Evolutionary conservation across 2,888 invertebrate genomes (phyloP).

Genomic region (Alsophila aescularia): DNA sequence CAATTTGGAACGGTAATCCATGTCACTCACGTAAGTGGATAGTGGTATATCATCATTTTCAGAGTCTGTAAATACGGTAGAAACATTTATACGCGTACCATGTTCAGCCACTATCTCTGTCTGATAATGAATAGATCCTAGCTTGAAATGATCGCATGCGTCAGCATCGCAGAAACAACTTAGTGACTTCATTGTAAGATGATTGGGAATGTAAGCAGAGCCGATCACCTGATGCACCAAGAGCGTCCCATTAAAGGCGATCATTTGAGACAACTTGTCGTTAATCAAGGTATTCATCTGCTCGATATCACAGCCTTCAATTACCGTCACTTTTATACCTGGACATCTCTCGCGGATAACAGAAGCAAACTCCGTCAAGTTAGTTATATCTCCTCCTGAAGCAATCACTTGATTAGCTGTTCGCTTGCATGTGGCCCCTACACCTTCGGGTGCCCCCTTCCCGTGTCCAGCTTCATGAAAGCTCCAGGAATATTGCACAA

Average conservation of each 20-base stretch:
- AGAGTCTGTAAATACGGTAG: conserved; percentile 19
- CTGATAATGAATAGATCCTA: conserved; percentile 12
- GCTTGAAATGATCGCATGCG: conserved; percentile 4
- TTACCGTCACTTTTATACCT: conserved; percentile 6
- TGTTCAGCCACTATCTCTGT: conserved; percentile 5
- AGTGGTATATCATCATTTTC: conserved; percentile 19
- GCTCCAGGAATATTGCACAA: conserved; percentile 42
- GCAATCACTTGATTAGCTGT: conserved; percentile 50
- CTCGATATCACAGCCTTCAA: not conserved
- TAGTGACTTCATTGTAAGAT: conserved; percentile 38
- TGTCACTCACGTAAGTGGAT: conserved; percentile 16
- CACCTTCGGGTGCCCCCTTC: conserved; percentile 52
- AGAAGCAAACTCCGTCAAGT: conserved; percentile 10
- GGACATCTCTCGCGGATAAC: conserved; percentile 24
- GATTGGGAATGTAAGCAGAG: conserved; percentile 31
- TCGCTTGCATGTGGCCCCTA: conserved; percentile 52
- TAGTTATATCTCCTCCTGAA: conserved; percentile 44
- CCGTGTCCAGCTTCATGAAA: conserved; percentile 53
- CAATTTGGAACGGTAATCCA: conserved; percentile 11
- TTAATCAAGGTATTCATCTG: conserved; percentile 20
- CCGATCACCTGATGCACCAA: conserved; percentile 38
- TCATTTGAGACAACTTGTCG: conserved; percentile 28
- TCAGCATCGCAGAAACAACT: conserved; percentile 38
- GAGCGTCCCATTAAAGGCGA: conserved; percentile 40
- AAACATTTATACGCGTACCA: conserved; percentile 4